Base-by-base conservation (phyloP, 2,797 vertebrate genomes). In the Sylvilagus floridanus region DNA sequence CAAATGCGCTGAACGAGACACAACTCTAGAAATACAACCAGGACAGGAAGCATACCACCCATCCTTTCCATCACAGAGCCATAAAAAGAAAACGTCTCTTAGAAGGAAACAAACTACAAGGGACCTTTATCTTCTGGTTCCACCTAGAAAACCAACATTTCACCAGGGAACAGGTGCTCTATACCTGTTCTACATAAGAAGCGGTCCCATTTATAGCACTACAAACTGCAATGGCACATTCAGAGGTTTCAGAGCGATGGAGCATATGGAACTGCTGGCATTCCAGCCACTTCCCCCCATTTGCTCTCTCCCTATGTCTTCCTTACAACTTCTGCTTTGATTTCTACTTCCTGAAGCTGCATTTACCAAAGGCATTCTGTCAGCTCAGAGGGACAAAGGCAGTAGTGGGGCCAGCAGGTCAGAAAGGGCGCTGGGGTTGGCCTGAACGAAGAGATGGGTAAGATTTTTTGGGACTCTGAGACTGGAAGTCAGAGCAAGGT, bases 121-220 rank as follows among this genome's bases (percentile, higher is more conserved):
- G 37, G 35, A 37, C 4, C 24, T 71, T 65, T 78, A 87, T 62
- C 11, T 75, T 78, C 24, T 17, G 52, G 28, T 32, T 77, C 63
- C 87, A 82, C 81, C 88, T 42, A 93, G 63, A 84, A 91, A 82
- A 91, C 30, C 21, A 85, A 62, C 35, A 35, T 37, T 79, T 37
- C 10, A 88, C 42, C 42, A 72, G 14, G 52, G 19, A 76, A 52
- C 8, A 84, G 17, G 47, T 75, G 57, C 30, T 60, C 28, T 52
- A 0, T 14, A 42, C 17, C 19, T 32, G 76, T 52, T 63, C 79
- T 65, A 2, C 13, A 0, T 1, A 14, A 2, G 52, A 72, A 78
- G 52, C 7, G 35, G 37, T 32, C 65, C 16, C 32, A 28, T 8
- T 62, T 57, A 47, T 7, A 69, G 63, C 60, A 57, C 32, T 32